Base-by-base conservation (phyloP, 1,140 invertebrate genomes). In the Venturia canescens region DNA sequence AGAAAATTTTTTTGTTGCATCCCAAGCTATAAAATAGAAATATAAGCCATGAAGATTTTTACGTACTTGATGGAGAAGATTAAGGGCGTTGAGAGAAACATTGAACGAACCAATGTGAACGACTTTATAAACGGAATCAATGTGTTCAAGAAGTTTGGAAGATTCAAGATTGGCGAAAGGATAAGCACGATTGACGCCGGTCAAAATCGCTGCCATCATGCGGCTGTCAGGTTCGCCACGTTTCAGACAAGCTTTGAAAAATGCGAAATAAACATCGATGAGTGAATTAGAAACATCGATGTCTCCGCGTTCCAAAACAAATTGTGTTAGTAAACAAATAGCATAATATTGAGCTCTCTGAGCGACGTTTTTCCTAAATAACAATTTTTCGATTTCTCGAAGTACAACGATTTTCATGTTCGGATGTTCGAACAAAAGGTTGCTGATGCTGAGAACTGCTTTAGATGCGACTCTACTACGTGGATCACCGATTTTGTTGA, bases 401-500 rank as follows among this genome's bases (percentile, higher is more conserved):
- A 98, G 92, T 29, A 99, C 95, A 1, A 98, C 95, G 0, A 92
- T 88, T 90, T 98, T 99, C 97, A 99, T 99, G 79, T 97, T 97
- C 0, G 97, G 95, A 93, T 99, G 98, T 82, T 96, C 94, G 67
- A 94, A 93, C n/a, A 99, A 91, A 1, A 99, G 89, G 86, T 97
- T 96, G 60, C 94, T 95, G n/a, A 99, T 92, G 84, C 97, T 95
- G 91, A 97, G 96, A 50, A 97, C 94, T 0, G 96, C 95, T 91
- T 97, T 97, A 0, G 98, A 96, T 0, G 96, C 97, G 0, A 99
- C 94, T 90, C 97, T 96, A 80, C 96, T 94, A 1, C 94, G 93
- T 1, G 98, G 98, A 92, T 99, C 98, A 57, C 98, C 98, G 18
- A 99, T 92, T 92, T 99, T 99, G 87, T 99, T 99, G 0, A 99